A percentile compares a stretch with the other conserved stretches of the same genome.
Conservation (phyloP, 2,797 vertebrate species). For the Vespertilio murinus region DNA sequence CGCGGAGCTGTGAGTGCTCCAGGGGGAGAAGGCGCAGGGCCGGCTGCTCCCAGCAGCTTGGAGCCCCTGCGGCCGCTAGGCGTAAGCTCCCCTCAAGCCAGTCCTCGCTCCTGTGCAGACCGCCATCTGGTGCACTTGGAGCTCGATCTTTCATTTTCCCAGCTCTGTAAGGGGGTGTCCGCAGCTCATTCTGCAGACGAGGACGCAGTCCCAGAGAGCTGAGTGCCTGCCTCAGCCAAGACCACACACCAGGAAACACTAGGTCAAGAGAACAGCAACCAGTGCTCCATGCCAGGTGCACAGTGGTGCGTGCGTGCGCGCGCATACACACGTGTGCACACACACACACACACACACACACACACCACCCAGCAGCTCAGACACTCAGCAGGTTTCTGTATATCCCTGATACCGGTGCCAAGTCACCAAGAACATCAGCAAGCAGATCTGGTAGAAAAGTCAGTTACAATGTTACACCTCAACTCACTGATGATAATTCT, state of each 20-base stretch:
- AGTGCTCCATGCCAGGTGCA: not conserved
- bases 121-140: not conserved
- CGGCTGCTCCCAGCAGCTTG: not conserved
- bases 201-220: not conserved
- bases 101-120: not conserved
- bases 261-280: not conserved
- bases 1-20: too few species aligned
- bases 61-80: not conserved
- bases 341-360: not conserved
- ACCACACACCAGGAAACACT: not conserved
- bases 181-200: not conserved
- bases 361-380: not conserved
- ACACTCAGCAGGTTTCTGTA: not conserved
- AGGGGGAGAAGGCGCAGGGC: too few species aligned
- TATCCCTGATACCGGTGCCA: not conserved
- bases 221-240: not conserved
- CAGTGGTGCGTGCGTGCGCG: accelerated
- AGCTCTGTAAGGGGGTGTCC: too few species aligned
- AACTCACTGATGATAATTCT: not conserved
- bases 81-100: not conserved
- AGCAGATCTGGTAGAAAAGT: not conserved
- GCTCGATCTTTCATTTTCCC: not conserved
- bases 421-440: not conserved
- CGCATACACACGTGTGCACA: not conserved
- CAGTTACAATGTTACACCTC: not conserved